Conservation (phyloP, 2,113 vertebrate species). For the Tylochromis polylepis region DNA sequence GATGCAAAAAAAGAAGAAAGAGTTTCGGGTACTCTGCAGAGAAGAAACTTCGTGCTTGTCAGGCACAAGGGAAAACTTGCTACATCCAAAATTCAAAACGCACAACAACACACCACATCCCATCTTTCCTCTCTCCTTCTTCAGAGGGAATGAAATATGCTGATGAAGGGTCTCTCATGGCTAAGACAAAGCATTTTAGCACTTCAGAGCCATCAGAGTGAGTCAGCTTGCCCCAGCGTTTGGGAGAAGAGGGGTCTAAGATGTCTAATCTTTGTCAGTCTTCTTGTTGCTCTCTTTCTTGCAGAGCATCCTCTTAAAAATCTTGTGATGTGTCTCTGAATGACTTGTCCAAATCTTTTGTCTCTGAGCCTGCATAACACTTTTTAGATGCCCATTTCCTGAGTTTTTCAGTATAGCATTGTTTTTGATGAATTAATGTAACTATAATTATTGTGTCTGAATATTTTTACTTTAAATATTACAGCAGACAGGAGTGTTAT, state of each 20-base stretch:
- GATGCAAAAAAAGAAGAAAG: neutral
- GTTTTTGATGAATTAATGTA: neutral
- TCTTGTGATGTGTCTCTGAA: neutral
- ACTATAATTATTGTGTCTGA: neutral
- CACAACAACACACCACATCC: neutral
- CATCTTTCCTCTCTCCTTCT: neutral
- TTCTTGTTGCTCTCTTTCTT: neutral
- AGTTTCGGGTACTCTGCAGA: neutral
- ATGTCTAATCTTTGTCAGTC: neutral
- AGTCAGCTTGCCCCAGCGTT: neutral
- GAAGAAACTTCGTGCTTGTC: neutral
- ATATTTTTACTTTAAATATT: neutral
- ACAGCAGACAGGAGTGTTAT: neutral
- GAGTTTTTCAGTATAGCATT: neutral
- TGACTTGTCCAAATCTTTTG: neutral
- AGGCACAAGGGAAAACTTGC: neutral
- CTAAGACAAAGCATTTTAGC: constrained; percentile 15
- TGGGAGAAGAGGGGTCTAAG: neutral
- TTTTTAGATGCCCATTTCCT: neutral
- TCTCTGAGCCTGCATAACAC: neutral
- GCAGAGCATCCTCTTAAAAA: neutral
- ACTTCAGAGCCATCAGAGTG: constrained; percentile 16
- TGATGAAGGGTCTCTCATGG: constrained; percentile 31
- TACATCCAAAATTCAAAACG: constrained; percentile 20
- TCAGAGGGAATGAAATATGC: constrained; percentile 21